Conservation (phyloP, 2,888 invertebrate genomes). For the Mimachlamys varia region DNA sequence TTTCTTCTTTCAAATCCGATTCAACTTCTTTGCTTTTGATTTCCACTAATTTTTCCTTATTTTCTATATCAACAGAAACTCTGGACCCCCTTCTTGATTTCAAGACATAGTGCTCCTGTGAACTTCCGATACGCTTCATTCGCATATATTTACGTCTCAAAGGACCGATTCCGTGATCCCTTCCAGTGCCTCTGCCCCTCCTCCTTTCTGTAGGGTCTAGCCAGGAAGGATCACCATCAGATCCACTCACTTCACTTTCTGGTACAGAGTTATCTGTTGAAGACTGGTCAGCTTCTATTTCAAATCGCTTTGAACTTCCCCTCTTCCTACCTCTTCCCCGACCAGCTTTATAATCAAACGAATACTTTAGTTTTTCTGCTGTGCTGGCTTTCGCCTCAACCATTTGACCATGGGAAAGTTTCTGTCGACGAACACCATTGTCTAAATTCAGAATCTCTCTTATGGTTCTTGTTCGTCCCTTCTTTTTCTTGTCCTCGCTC, state of each 20-base stretch:
- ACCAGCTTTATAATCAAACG: not conserved
- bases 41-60: not conserved
- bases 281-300: not conserved
- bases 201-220: not conserved
- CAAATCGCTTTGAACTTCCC: not conserved
- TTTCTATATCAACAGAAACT: not conserved
- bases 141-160: not conserved
- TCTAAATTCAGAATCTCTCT: slow-evolving; percentile 20
- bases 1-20: not conserved
- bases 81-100: not conserved
- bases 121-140: not conserved
- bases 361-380: not conserved
- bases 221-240: not conserved
- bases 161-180: not conserved
- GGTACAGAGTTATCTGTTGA: slow-evolving; percentile 19
- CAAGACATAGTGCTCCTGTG: not conserved
- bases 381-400: not conserved
- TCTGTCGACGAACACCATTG: slow-evolving; percentile 3
- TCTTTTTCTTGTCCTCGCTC: not conserved
- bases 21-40: not conserved
- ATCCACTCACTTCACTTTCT: not conserved
- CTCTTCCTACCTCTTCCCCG: not conserved
- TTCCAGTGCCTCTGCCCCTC: not conserved
- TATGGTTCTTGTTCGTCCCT: not conserved
- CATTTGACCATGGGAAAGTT: slow-evolving; percentile 18